Evolutionary conservation across 2,113 vertebrate species (phyloP).

Genomic region (Callipepla californica): DNA sequence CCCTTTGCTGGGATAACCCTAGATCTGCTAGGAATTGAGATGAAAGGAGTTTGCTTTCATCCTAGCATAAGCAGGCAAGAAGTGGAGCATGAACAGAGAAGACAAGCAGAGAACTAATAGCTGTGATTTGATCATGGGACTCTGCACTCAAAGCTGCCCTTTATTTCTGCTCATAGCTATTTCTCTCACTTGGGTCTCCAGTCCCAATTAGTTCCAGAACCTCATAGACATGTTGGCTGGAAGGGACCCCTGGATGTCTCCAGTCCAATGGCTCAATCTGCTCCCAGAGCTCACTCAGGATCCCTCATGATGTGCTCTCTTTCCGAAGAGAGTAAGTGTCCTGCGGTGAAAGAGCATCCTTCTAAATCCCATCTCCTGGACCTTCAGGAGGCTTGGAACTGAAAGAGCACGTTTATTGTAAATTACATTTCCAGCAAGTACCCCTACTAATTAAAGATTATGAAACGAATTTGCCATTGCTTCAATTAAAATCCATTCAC

Average conservation of each 20-base stretch:
- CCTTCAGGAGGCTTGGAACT: constrained; percentile 4
- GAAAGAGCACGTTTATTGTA: not conserved
- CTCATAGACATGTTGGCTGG: not conserved
- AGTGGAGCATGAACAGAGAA: constrained; percentile 53
- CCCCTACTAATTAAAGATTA: constrained; percentile 61
- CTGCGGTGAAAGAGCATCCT: not conserved
- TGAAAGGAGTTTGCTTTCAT: constrained; percentile 64
- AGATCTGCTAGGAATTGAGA: constrained; percentile 67
- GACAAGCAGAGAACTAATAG: constrained; percentile 20
- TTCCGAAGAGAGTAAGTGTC: not conserved
- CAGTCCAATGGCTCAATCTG: not conserved
- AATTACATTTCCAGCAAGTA: constrained; percentile 21
- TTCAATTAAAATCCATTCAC: constrained; percentile 70
- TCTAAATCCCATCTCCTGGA: not conserved
- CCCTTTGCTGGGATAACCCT: constrained; percentile 57
- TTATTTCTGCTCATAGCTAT: constrained; percentile 44
- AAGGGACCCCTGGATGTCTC: constrained; percentile 4
- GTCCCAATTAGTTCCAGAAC: constrained; percentile 26
- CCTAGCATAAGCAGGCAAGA: constrained; percentile 53
- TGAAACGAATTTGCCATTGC: constrained; percentile 51
- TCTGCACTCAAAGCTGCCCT: constrained; percentile 50
- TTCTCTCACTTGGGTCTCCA: constrained; percentile 44
- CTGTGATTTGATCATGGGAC: constrained; percentile 40
- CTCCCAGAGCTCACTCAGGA: not conserved
- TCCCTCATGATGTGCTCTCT: not conserved